A percentile compares a stretch with the other conserved stretches of the same genome.
These are phyloP conservation scores for Hipparchia semele DNA, from an alignment of 2,888 invertebrate genomes.

Conservation along the genomic window DNA sequence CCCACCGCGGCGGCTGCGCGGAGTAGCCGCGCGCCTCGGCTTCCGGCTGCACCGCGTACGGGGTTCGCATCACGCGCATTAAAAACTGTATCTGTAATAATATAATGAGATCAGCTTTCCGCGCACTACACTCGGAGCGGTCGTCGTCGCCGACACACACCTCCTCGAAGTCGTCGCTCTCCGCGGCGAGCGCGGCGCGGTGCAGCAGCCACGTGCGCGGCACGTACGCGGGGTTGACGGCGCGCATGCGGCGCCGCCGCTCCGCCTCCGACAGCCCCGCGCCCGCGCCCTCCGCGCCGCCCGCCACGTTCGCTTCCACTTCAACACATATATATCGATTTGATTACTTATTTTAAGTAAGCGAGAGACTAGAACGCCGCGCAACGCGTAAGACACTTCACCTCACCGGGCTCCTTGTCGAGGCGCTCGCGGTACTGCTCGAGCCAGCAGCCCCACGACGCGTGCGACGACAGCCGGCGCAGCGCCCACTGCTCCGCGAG, in stretches of 20 bases:
- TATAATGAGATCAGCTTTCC: no score
- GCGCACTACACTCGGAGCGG: no score
- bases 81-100: neutral
- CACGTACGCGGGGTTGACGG: neutral
- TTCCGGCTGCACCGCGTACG: slow-evolving; percentile 48
- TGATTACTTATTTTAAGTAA: no score
- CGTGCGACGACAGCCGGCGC: neutral
- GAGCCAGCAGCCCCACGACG: neutral
- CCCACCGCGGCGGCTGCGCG: slow-evolving; percentile 47
- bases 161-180: neutral
- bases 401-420: neutral
- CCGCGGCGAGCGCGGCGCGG: neutral
- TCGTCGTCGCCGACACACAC: no score
- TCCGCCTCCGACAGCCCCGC: neutral
- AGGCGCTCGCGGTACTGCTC: neutral
- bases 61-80: neutral
- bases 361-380: no score
- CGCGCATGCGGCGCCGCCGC: neutral
- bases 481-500: neutral
- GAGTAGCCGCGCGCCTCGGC: slow-evolving; percentile 79
- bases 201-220: neutral
- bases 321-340: no score
- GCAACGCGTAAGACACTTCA: no score
- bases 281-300: neutral
- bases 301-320: no score